A percentile compares a stretch with the other conserved stretches of the same genome.
These are phyloP conservation scores for Homarus americanus DNA, from an alignment of 1,140 invertebrate genomes.

Conservation along the genomic window DNA sequence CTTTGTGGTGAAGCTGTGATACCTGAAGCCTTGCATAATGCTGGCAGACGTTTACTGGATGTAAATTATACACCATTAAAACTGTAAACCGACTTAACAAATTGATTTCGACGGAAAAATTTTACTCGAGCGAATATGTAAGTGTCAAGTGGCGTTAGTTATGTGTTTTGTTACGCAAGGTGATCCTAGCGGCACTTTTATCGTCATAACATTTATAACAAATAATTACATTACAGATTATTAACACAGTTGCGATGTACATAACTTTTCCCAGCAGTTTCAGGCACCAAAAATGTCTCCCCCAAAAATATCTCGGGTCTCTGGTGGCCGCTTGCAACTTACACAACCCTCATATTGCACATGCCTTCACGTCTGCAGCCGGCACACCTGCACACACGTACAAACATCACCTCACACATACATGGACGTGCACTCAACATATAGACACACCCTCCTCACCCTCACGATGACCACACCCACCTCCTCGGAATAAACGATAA, in stretches of 20 bases:
- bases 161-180: neutral
- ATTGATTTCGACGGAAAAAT: slow-evolving; percentile 19
- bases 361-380: slow-evolving; percentile 43
- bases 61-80: slow-evolving; percentile 35
- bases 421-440: neutral
- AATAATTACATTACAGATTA: neutral
- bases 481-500: neutral
- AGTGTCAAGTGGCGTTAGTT: neutral
- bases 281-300: neutral
- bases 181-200: neutral
- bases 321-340: slow-evolving; percentile 32
- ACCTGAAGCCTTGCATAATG: neutral
- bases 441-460: neutral
- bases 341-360: slow-evolving; percentile 36
- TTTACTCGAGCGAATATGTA: no score
- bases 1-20: neutral
- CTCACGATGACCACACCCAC: slow-evolving; percentile 1
- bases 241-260: neutral
- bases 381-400: slow-evolving; percentile 5
- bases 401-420: neutral
- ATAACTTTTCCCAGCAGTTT: neutral
- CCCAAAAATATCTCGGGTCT: slow-evolving; percentile 1
- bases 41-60: neutral
- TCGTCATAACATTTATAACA: no score
- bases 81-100: neutral